A percentile compares a stretch with the other conserved stretches of the same genome.
phyloP scores from a whole-genome alignment of 2,888 invertebrate genomes.

The Tenthredo notha region DNA sequence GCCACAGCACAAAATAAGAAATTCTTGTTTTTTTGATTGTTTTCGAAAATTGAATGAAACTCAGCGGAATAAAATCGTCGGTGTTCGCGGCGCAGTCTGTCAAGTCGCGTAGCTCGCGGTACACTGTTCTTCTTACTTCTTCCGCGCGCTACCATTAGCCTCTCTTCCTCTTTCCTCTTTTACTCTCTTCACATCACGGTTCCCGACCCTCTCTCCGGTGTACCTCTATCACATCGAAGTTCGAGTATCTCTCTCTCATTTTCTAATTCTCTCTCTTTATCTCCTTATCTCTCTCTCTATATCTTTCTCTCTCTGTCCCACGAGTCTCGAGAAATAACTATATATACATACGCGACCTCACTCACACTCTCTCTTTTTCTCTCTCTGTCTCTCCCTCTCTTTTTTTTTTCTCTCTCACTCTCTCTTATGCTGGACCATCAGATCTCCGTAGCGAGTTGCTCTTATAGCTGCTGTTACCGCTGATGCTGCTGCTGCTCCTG shows the following conservation, averaged over 20 bases:
- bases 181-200: constrained; percentile 52
- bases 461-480: neutral
- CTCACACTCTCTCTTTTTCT: constrained; percentile 4
- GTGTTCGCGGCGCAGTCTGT: neutral
- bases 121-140: constrained; percentile 67
- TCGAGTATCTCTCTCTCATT: constrained; percentile 53
- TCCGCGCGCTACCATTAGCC: constrained; percentile 73
- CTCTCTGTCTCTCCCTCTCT: neutral
- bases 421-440: neutral
- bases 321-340: constrained; percentile 36
- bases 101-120: constrained; percentile 70
- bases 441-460: neutral
- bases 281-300: neutral
- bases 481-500: neutral
- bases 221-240: constrained; percentile 35
- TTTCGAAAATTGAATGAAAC: neutral
- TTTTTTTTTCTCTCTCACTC: neutral
- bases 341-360: neutral
- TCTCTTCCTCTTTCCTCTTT: constrained; percentile 71
- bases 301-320: constrained; percentile 1
- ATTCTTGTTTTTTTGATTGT: neutral
- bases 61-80: neutral
- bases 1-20: no score
- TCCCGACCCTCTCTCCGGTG: constrained; percentile 11
- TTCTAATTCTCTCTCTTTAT: constrained; percentile 48